Evolutionary conservation across 1,140 invertebrate species (phyloP), one percentile per base, ranked within the genome.

Genomic region (Drosophila kurseongensis): DNA sequence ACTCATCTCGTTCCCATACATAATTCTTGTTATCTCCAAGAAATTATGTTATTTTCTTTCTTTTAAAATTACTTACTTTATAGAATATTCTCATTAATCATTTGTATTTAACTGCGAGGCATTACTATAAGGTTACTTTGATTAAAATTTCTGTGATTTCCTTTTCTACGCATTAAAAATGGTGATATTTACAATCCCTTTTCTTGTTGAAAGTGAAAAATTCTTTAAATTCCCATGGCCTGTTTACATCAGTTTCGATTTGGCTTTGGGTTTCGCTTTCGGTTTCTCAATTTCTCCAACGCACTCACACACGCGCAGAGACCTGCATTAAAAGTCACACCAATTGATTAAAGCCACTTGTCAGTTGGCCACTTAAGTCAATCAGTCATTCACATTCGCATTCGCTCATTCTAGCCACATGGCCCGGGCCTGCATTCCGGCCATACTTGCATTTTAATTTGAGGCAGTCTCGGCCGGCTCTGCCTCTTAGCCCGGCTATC

Each of bases 391-490:
- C 81, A 65, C 79, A 62, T 62, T 85, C 81, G 73, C 73, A 75
- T 83, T 68, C 69, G 79, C 44, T 71, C 59, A 72, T 62, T 77
- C 63, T 68, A 72, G 52, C 50, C 60, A 62, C 56, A 57, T 78
- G 50, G 78, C n/a, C 44, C 50, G 63, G 72, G 77, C 76, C 66
- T 84, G 85, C 85, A 89, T 89, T 89, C 84, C 84, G 82, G 77
- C 80, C 78, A 89, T 89, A 90, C 84, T 89, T 89, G 84, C 85
- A 89, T 89, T 89, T 89, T 89, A 89, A 89, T 89, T 89, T 90
- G 80, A 78, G 35, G 45, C 80, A 83, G 69, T 69, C 75, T 78
- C 60, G 48, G 50, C 57, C 48, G 12, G 56, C 41, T 41, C 54
- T 65, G 58, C 32, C 51, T 61, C 48, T 69, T 75, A 66, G 78